Evolutionary conservation across 2,888 invertebrate species (phyloP).

Genomic region (Drosophila nigricruria): DNA sequence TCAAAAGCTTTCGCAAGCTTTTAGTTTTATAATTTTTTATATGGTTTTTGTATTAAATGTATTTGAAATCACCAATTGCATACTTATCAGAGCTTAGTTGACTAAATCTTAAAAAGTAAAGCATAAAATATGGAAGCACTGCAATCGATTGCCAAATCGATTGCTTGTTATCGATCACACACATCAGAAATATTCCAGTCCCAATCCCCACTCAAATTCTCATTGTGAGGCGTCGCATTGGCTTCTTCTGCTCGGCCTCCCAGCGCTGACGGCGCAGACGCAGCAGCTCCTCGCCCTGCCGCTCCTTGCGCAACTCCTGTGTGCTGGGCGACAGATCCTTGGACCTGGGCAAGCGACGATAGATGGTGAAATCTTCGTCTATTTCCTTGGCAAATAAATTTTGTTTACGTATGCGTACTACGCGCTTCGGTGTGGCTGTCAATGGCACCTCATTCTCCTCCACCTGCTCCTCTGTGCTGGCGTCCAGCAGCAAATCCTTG

Average conservation of each 20-base stretch:
- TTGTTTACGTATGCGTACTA: conserved; percentile 50
- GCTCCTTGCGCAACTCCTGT: conserved; percentile 40
- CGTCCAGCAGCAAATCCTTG: conserved; percentile 45
- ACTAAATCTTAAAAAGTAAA: conserved; percentile 31
- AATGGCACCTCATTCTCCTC: conserved; percentile 15
- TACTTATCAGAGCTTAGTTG: conserved; percentile 47
- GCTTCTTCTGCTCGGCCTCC: conserved; percentile 48
- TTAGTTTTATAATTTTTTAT: neutral
- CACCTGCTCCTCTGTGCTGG: conserved; percentile 25
- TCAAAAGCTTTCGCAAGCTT: conserved; percentile 26
- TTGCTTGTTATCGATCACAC: conserved; percentile 34
- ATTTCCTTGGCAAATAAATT: conserved; percentile 54
- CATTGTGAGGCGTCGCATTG: conserved; percentile 49
- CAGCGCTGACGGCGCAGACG: conserved; percentile 58
- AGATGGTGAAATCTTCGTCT: conserved; percentile 45
- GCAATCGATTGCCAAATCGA: conserved; percentile 13
- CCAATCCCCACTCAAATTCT: conserved; percentile 39
- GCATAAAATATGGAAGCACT: conserved; percentile 66
- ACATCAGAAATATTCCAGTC: conserved; percentile 6
- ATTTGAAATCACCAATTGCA: conserved; percentile 45
- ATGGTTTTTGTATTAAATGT: conserved; percentile 40
- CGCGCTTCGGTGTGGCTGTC: conserved; percentile 49
- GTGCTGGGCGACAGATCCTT: conserved; percentile 49
- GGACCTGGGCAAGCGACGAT: conserved; percentile 39
- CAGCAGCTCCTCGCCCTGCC: conserved; percentile 48